Conservation (phyloP, 1,140 invertebrate genomes). For the Conus betulinus region DNA sequence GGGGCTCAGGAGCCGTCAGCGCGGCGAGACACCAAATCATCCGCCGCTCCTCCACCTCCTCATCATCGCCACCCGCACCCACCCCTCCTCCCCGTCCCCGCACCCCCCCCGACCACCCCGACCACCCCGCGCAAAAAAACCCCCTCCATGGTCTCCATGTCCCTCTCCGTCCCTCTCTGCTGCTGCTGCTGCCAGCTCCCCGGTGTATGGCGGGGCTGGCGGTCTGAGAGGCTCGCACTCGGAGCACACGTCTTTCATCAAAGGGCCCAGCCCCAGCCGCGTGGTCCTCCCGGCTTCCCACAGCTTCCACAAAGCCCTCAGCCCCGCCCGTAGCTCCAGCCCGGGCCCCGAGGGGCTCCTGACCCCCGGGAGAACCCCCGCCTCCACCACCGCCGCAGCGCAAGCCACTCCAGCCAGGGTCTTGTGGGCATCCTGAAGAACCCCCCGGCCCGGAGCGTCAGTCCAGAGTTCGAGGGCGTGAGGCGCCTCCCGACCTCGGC, state of each 20-base stretch:
- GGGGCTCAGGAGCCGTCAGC: neutral
- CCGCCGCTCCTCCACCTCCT: slow-evolving; percentile 32
- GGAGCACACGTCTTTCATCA: slow-evolving; percentile 28
- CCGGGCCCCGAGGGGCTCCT: slow-evolving; percentile 5
- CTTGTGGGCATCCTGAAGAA: too few species aligned
- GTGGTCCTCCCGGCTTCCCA: neutral
- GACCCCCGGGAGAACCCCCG: neutral
- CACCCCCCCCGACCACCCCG: neutral
- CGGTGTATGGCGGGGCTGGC: too few species aligned
- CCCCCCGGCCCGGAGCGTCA: slow-evolving; percentile 22
- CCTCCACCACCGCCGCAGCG: too few species aligned
- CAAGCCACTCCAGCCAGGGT: too few species aligned
- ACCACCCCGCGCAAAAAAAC: neutral
- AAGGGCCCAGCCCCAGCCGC: neutral
- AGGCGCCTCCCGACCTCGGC: neutral
- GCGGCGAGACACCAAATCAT: slow-evolving; percentile 19
- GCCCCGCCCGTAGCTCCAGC: slow-evolving; percentile 26
- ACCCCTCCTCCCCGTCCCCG: neutral
- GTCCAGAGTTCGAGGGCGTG: neutral
- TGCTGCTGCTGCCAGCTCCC: neutral
- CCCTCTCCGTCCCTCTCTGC: neutral
- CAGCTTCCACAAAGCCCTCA: slow-evolving; percentile 41
- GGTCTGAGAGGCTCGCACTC: neutral
- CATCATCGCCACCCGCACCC: slow-evolving; percentile 25
- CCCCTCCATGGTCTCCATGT: neutral